phyloP scores from a whole-genome alignment of 2,888 invertebrate species.

The Lasioglossum pauxillum region DNA sequence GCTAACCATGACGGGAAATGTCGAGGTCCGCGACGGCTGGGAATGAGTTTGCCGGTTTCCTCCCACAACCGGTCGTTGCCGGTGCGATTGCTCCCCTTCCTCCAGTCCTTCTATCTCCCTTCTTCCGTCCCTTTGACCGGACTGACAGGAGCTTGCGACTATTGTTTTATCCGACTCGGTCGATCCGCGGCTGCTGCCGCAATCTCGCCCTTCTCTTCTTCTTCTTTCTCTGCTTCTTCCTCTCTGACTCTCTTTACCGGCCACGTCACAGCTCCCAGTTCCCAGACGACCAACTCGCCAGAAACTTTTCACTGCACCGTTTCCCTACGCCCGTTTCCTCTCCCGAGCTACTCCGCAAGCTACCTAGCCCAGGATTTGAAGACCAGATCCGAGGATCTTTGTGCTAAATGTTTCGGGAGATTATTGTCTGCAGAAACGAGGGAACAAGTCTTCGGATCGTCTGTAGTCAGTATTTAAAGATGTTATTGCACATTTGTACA shows the following conservation, averaged over 20 bases:
- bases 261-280: neutral
- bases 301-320: neutral
- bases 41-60: slow-evolving; percentile 82
- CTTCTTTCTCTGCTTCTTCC: slow-evolving; percentile 12
- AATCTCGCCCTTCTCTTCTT: slow-evolving; percentile 57
- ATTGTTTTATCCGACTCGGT: slow-evolving; percentile 74
- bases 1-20: slow-evolving; percentile 72
- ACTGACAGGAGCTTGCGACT: slow-evolving; percentile 72
- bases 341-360: neutral
- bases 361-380: neutral
- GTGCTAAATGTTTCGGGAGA: neutral
- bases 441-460: neutral
- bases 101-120: slow-evolving; percentile 44
- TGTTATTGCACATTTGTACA: neutral
- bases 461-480: too few species aligned
- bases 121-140: slow-evolving; percentile 54
- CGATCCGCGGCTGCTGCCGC: slow-evolving; percentile 64
- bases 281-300: neutral
- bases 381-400: neutral
- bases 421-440: neutral
- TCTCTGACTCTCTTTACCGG: neutral
- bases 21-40: slow-evolving; percentile 80
- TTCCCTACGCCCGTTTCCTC: neutral
- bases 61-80: slow-evolving; percentile 78
- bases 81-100: slow-evolving; percentile 15